phyloP scores from a whole-genome alignment of 2,113 vertebrate genomes.

The Alligator sinensis region DNA sequence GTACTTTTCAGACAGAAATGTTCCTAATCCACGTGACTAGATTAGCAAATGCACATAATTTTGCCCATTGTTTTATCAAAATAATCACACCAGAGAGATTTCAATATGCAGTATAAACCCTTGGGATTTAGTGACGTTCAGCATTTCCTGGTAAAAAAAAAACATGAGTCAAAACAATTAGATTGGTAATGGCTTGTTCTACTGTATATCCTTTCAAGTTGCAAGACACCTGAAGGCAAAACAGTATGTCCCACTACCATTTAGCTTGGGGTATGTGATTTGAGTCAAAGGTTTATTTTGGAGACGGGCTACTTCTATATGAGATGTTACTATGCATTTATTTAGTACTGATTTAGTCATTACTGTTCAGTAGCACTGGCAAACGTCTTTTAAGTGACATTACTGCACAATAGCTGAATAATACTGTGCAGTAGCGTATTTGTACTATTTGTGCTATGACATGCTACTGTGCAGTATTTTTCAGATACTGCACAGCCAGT shows the following conservation, averaged over 20 bases:
- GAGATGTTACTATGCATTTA: too few species aligned
- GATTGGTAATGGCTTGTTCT: not conserved
- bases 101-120: not conserved
- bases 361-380: too few species aligned
- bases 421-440: too few species aligned
- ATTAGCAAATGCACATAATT: not conserved
- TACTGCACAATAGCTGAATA: too few species aligned
- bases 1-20: not conserved
- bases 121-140: not conserved
- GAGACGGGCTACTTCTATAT: not conserved
- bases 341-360: too few species aligned
- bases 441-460: too few species aligned
- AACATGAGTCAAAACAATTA: not conserved
- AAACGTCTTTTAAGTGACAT: too few species aligned
- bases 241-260: not conserved
- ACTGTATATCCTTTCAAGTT: rapidly evolving
- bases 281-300: not conserved
- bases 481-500: too few species aligned
- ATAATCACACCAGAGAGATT: too few species aligned
- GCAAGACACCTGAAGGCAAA: not conserved
- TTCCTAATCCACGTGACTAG: not conserved
- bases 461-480: too few species aligned
- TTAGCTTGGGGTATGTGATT: not conserved
- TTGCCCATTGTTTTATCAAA: not conserved
- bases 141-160: not conserved